Base-by-base conservation (phyloP, 1,140 invertebrate species). In the Drosophila pseudoobscura region DNA sequence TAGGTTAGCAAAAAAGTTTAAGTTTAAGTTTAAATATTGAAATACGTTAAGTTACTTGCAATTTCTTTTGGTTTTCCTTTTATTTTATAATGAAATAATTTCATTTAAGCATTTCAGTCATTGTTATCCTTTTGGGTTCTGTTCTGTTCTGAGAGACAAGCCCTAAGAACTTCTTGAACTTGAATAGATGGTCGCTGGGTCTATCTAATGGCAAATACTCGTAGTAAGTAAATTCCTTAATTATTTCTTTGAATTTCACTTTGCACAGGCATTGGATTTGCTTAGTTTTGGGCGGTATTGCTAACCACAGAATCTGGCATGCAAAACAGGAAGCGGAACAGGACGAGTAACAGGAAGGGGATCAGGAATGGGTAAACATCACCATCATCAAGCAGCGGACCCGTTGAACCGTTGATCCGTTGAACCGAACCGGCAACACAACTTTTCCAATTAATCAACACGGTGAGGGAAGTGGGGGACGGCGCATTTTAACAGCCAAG, bases 41-140 rank as follows among this genome's bases (percentile, higher is more conserved):
- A 87, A 79, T 84, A 83, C 53, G 52, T 61, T 52, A 56, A 74
- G 60, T 64, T 75, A 82, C 59, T 66, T 66, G 44, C 54, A 22
- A 64, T 74, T 71, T 82, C 43, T 60, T 75, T 43, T 60, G 26
- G 58, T 58, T 69, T 52, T 45, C 2, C 22, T 56, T 66, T 72
- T 58, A 31, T 50, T 78, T 75, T 78, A 50, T 62, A 87, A 88
- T 88, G 75, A 87, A 88, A 87, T 75, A 63, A 65, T 83, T 83
- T 83, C 78, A 88, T 87, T 83, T 71, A 76, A 88, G 76, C 79
- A 57, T 83, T 88, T 87, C 83, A 87, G 83, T 87, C 83, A 70
- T 84, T 84, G 76, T 74, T 60, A 46, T 54, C 39, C 26, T 61
- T 46, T 53, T 72, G 31, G 8, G 56, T 57, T 51, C 41, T 43